phyloP scores from a whole-genome alignment of 2,888 invertebrate genomes.

The Sycophila texana region DNA sequence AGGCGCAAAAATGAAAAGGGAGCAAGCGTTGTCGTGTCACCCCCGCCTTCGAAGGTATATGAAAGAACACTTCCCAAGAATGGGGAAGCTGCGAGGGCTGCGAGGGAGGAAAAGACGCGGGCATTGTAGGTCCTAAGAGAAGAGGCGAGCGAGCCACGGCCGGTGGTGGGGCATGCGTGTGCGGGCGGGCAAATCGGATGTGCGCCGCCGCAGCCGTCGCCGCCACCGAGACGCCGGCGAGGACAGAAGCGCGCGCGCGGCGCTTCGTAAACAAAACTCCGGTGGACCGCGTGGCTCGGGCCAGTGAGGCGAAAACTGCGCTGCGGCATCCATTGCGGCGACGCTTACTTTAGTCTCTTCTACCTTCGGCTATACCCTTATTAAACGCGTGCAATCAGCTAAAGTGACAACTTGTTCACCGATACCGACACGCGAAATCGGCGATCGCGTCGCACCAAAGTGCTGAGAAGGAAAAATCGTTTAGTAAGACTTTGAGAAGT shows the following conservation, averaged over 20 bases:
- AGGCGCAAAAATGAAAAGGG: too few relatives aligned
- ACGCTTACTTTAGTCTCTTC: background rate
- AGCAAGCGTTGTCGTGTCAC: too few relatives aligned
- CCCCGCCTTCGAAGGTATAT: too few relatives aligned
- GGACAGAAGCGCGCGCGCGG: slow-evolving; percentile 55
- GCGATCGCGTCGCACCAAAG: background rate
- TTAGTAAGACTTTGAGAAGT: background rate
- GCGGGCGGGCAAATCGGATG: slow-evolving; percentile 2
- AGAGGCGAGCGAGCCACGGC: background rate
- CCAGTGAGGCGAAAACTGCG: slow-evolving; percentile 69
- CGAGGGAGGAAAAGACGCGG: too few relatives aligned
- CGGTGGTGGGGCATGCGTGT: background rate
- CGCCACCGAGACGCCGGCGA: background rate
- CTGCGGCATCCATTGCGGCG: slow-evolving; percentile 35
- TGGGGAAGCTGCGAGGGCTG: too few relatives aligned
- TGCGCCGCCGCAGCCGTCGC: background rate
- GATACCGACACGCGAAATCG: background rate
- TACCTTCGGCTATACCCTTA: background rate
- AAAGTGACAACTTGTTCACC: background rate
- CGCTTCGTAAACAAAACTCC: slow-evolving; percentile 69
- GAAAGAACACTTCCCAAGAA: too few relatives aligned
- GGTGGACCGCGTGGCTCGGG: slow-evolving; percentile 67
- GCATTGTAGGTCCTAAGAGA: too few relatives aligned
- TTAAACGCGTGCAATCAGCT: too few relatives aligned
- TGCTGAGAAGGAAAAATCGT: background rate